Evolutionary conservation across 2,888 invertebrate genomes (phyloP).

Genomic region (Apamea sordens): DNA sequence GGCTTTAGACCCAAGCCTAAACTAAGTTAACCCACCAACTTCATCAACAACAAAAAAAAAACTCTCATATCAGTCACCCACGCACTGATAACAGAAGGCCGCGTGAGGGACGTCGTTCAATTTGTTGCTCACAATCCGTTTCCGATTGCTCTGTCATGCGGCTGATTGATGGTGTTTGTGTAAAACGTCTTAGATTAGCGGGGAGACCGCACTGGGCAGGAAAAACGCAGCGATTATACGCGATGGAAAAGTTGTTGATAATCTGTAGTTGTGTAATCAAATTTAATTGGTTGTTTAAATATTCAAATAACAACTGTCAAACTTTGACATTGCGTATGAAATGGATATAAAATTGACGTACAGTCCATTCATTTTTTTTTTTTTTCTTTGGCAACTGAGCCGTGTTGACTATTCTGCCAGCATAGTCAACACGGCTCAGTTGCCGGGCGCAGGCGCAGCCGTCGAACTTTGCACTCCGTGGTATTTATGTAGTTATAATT

Average conservation of each 20-base stretch:
- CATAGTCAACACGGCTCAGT: no score
- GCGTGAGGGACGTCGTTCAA: constrained; percentile 64
- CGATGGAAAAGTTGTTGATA: background rate
- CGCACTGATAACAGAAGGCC: constrained; percentile 9
- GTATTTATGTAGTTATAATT: no score
- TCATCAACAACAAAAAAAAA: constrained; percentile 6
- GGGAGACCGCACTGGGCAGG: constrained; percentile 54
- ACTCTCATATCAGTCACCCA: constrained; percentile 4
- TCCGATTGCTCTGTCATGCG: constrained; percentile 78
- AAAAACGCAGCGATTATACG: constrained; percentile 18
- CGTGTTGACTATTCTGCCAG: no score
- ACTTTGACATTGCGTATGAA: background rate
- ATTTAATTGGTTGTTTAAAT: background rate
- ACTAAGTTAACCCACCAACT: background rate
- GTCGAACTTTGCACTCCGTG: no score
- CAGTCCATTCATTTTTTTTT: no score
- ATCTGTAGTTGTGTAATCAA: background rate
- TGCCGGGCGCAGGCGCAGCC: no score
- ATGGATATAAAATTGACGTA: no score
- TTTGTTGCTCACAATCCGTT: constrained; percentile 75
- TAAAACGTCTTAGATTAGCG: constrained; percentile 68
- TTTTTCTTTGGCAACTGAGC: no score
- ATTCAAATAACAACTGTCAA: background rate
- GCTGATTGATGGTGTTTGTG: constrained; percentile 80
- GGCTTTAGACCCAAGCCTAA: background rate